Evolutionary conservation across 2,888 invertebrate species (phyloP), one percentile per base, ranked within the genome.

Genomic region (Clostera curtula): DNA sequence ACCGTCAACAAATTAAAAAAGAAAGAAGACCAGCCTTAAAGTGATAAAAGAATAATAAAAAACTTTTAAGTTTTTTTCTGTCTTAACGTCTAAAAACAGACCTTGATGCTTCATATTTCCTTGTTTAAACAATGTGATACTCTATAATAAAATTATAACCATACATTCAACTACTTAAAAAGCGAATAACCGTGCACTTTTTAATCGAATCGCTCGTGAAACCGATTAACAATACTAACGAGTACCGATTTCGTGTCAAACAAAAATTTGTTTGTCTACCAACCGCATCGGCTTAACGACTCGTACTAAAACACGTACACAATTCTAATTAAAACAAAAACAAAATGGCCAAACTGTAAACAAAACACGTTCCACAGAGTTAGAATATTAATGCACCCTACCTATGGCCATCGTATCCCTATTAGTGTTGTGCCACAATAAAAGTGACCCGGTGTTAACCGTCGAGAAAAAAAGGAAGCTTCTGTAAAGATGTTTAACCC

Each of bases 311-410:
- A 40, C 36, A 36, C 32, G 31, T 27, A 37, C 41, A 44, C 39
- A 37, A 53, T 57, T 53, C 52, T 66, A 56, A 61, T 61, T 59
- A 58, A 67, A 70, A 64, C 66, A 62, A 58, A 67, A 68, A 56
- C 63, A 57, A 51, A 54, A 50, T 48, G 39, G 46, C 40, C 34
- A 33, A 49, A 52, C 42, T 45, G 44, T 55, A 69, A 72, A 75
- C 71, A 68, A 68, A 74, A 72, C 68, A 63, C 64, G 60, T 65
- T 66, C 67, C 68, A 67, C 68, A 60, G 55, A 66, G 69, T 72
- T 76, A 65, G 76, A 79, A 77, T 79, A 77, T 75, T 77, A 75
- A 77, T 76, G 76, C 53, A 42, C 37, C 45, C 32, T 33, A 36
- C 34, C 40, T 50, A 46, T 48, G 50, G 46, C 41, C 51, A 46